These are phyloP conservation scores for Onchidella celtica DNA, from an alignment of 2,888 invertebrate species.

Conservation along the genomic window DNA sequence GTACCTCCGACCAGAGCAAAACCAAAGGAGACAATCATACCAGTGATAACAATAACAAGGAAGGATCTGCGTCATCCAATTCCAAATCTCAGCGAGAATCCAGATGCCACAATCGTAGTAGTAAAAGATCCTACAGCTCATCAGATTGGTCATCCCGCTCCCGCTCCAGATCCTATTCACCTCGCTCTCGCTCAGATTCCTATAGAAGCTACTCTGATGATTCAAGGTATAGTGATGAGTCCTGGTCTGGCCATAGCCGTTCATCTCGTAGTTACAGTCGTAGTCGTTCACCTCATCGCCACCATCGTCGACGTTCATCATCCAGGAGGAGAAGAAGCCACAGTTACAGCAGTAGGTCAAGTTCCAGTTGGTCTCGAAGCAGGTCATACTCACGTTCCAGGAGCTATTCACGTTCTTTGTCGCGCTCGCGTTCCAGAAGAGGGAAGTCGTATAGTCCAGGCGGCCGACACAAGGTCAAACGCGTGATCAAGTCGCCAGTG, in stretches of 20 bases:
- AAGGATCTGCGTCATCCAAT: constrained; percentile 12
- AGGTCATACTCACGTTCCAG: constrained; percentile 60
- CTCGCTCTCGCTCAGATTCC: constrained; percentile 58
- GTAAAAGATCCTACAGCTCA: constrained; percentile 58
- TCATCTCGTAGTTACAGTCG: constrained; percentile 63
- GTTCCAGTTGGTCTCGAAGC: constrained; percentile 62
- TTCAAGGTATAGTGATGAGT: constrained; percentile 63
- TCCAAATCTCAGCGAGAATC: constrained; percentile 10
- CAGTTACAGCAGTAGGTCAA: constrained; percentile 64
- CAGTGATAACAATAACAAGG: constrained; percentile 49
- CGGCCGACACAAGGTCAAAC: constrained; percentile 29
- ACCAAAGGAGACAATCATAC: constrained; percentile 48
- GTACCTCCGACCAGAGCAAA: constrained; percentile 45
- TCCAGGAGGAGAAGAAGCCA: constrained; percentile 54
- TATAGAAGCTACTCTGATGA: constrained; percentile 55
- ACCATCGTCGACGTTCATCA: constrained; percentile 50
- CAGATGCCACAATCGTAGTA: constrained; percentile 41
- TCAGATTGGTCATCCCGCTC: constrained; percentile 62
- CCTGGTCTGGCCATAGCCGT: constrained; percentile 66
- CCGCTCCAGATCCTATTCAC: constrained; percentile 62
- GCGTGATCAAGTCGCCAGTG: constrained; percentile 52
- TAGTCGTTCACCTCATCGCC: constrained; percentile 61
- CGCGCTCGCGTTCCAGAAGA: constrained; percentile 57
- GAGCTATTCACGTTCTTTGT: constrained; percentile 60
- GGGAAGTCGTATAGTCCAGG: constrained; percentile 58